Evolutionary conservation across 2,797 vertebrate genomes (phyloP), one percentile per base, ranked within the genome.

Genomic region (Gadopsis marmoratus): DNA sequence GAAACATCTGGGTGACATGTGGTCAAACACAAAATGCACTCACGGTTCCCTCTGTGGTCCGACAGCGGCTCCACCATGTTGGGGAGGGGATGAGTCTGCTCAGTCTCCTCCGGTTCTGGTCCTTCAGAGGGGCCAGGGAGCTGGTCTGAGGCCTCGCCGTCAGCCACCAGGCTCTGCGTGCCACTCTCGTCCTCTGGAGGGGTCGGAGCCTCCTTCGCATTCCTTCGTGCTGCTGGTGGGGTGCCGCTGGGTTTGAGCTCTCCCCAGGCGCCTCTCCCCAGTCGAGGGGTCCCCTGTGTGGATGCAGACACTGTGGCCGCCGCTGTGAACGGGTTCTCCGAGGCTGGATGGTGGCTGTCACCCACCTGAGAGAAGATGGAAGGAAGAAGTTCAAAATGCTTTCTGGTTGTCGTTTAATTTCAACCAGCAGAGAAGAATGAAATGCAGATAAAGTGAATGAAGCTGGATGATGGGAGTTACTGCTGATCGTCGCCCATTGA

Each of bases 61-160:
- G 68, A 87, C 66, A 76, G 80, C 0, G 41, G 88, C 72, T 91
- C 90, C 81, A 91, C 65, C 71, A 71, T 0, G 60, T 80, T 80
- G 43, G 86, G 84, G 0, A 74, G 72, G 56, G 71, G 70, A 29
- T 56, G 84, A 19, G 43, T 41, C 5, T 29, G 68, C 62, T 81
- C 68, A 0, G 59, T 1, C 26, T 64, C 53, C n/a, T 23, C 54
- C 14, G 35, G 45, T 47, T 81, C 71, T 35, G 80, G 51, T 37
- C 6, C 47, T 5, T 67, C 78, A 47, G 79, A 53, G 9, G 76
- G 10, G 0, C 50, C 5, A 0, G n/a, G 59, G 4, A 12, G n/a
- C 48, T 54, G 69, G 12, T 82, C 55, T 0, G 58, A 61, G 39
- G 10, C 1, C 59, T 67, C 21, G 14, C n/a, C 33, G 0, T 26